A percentile compares a stretch with the other conserved stretches of the same genome.
Evolutionary conservation across 2,888 invertebrate genomes (phyloP).

Genomic region (Diaperis boleti): DNA sequence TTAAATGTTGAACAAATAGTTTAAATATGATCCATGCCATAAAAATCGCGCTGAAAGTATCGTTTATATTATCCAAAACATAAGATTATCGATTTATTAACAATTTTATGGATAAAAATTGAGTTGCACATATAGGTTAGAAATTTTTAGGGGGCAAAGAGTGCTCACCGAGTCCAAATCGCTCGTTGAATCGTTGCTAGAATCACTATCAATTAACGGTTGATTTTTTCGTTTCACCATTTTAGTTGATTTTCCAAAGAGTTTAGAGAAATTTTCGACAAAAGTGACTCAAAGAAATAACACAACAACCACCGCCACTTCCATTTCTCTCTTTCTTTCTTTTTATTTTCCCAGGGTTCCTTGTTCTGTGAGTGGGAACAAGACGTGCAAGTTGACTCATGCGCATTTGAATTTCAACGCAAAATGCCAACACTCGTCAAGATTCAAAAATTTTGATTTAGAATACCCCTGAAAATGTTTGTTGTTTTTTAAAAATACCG

Average conservation of each 20-base stretch:
- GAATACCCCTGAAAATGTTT: no score
- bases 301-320: conserved; percentile 17
- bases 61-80: background rate
- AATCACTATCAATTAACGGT: conserved; percentile 85
- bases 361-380: background rate
- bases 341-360: conserved; percentile 10
- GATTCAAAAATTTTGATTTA: no score
- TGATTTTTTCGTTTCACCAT: conserved; percentile 91
- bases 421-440: background rate
- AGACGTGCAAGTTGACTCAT: background rate
- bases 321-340: conserved; percentile 5
- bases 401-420: background rate
- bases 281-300: background rate
- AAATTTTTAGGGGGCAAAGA: conserved; percentile 3
- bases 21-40: background rate
- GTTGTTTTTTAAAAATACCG: no score
- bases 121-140: conserved; percentile 32
- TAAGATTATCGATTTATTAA: conserved; percentile 5
- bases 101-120: conserved; percentile 14
- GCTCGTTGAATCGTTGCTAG: conserved; percentile 82
- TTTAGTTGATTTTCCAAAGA: conserved; percentile 51
- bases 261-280: background rate
- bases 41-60: background rate
- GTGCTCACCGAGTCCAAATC: conserved; percentile 86
- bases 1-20: background rate